These are phyloP conservation scores for Xestoiulus laeticollis DNA, from an alignment of 2,888 invertebrate species.

Conservation along the genomic window DNA sequence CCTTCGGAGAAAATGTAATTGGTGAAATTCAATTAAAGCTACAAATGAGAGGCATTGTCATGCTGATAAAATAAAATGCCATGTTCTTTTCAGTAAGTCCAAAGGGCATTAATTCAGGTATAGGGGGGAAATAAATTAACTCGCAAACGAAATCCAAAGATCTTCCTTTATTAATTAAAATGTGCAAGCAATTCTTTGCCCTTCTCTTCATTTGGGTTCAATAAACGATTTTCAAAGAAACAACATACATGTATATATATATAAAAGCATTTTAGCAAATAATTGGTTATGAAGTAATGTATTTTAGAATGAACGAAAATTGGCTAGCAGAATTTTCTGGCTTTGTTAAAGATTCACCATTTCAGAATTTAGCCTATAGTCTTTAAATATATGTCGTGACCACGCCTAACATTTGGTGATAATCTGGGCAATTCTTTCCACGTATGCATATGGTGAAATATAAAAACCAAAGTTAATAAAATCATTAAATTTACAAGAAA, in stretches of 20 bases:
- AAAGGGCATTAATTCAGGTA: not conserved
- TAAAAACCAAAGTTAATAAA: too few species aligned
- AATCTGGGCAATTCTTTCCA: too few species aligned
- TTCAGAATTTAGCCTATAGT: too few species aligned
- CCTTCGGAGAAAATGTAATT: not conserved
- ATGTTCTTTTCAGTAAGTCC: not conserved
- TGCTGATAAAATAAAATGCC: not conserved
- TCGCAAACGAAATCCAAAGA: not conserved
- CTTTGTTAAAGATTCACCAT: too few species aligned
- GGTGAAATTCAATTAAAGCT: constrained; percentile 2
- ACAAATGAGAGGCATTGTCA: not conserved
- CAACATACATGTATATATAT: not conserved
- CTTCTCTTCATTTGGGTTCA: not conserved
- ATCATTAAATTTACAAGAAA: too few species aligned
- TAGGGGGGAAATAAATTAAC: not conserved
- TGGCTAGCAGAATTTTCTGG: too few species aligned
- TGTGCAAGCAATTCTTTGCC: not conserved
- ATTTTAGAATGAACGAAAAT: too few species aligned
- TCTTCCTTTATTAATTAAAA: not conserved
- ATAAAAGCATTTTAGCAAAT: too few species aligned
- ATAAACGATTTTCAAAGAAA: not conserved
- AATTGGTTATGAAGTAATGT: too few species aligned
- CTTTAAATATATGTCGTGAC: too few species aligned
- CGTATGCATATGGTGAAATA: too few species aligned
- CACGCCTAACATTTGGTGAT: too few species aligned